Percentiles rank a stretch among this genome's conserved stretches.
phyloP scores from a whole-genome alignment of 2,113 vertebrate genomes.

The Epinephelus cyanopodus region DNA sequence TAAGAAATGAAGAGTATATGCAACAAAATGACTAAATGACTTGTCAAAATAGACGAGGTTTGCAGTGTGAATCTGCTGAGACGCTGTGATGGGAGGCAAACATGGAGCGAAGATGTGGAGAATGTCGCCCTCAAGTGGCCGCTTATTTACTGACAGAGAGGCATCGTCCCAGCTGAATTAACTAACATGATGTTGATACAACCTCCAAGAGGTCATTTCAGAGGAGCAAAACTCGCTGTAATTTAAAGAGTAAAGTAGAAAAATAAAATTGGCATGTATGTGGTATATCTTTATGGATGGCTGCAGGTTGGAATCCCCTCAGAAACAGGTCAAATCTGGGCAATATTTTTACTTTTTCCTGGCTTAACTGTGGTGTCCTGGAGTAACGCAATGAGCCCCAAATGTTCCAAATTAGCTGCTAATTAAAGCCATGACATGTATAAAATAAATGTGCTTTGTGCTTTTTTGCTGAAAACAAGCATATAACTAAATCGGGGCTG shows the following conservation, averaged over 20 bases:
- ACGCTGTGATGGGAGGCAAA: neutral
- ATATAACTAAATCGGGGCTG: too few relatives aligned
- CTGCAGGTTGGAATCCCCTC: neutral
- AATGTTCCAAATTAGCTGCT: neutral
- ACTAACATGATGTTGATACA: neutral
- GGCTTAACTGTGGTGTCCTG: neutral
- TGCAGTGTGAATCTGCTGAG: neutral
- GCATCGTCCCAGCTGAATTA: neutral
- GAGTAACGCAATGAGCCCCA: neutral
- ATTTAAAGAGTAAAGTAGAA: neutral
- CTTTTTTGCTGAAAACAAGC: neutral
- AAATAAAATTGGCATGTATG: neutral
- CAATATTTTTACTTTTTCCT: neutral
- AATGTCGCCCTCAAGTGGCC: conserved; percentile 71
- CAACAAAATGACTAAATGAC: neutral
- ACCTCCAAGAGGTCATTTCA: neutral
- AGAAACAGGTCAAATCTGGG: neutral
- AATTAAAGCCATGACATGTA: neutral
- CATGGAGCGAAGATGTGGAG: conserved; percentile 45
- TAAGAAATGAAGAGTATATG: neutral
- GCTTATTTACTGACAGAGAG: neutral
- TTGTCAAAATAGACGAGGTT: neutral
- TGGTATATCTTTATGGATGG: neutral
- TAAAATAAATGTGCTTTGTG: neutral
- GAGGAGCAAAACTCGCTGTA: neutral